Percentiles rank a stretch among this genome's conserved stretches.
Conservation (phyloP, 1,140 invertebrate species). For the Saccostrea cuccullata region DNA sequence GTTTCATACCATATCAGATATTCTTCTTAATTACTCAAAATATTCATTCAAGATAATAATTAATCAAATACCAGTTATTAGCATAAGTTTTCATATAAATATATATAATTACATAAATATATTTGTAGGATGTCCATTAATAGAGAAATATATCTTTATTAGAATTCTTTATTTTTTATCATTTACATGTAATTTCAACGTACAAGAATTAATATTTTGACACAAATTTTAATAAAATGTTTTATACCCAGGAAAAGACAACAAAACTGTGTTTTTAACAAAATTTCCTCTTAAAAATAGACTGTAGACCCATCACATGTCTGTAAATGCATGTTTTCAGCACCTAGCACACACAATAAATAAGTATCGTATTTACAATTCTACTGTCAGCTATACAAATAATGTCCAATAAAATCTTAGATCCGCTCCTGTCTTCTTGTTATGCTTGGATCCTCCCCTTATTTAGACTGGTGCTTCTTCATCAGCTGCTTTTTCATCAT, state of each 20-base stretch:
- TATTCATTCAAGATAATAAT: too few species aligned
- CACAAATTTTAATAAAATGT: background rate
- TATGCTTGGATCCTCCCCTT: background rate
- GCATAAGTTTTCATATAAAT: too few species aligned
- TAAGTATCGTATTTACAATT: conserved; percentile 33
- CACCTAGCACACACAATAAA: background rate
- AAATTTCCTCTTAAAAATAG: background rate
- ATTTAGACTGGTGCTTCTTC: conserved; percentile 40
- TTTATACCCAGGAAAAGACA: background rate
- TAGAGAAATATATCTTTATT: background rate
- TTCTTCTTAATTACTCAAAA: too few species aligned
- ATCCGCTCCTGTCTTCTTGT: background rate
- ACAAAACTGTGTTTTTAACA: background rate
- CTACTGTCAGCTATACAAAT: background rate
- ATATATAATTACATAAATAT: too few species aligned
- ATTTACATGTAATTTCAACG: background rate
- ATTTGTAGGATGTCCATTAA: too few species aligned
- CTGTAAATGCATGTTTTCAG: conserved; percentile 5
- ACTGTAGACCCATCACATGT: background rate
- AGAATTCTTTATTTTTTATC: background rate
- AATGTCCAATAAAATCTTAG: background rate
- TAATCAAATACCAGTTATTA: too few species aligned
- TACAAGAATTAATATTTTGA: background rate
- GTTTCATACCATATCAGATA: too few species aligned
- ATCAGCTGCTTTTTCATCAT: conserved; percentile 49